These are phyloP conservation scores for Noturus placidus DNA, from an alignment of 2,113 vertebrate species.

Conservation along the genomic window DNA sequence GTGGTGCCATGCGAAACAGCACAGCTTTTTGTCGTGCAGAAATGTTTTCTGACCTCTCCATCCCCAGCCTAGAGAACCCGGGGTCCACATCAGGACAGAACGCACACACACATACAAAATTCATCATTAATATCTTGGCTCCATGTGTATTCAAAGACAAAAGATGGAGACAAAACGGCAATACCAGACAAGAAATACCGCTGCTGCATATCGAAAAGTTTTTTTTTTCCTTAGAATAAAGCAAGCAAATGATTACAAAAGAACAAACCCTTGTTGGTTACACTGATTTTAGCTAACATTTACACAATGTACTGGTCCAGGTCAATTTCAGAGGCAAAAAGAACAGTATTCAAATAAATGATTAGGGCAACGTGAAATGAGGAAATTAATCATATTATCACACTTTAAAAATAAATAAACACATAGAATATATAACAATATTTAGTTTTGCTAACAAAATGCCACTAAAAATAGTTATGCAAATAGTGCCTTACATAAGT, in stretches of 20 bases:
- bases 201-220: not conserved
- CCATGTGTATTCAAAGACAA: not conserved
- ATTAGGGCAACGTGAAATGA: not conserved
- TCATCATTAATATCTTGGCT: slow-evolving; percentile 62
- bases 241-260: slow-evolving; percentile 8
- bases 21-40: slow-evolving; percentile 75
- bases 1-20: slow-evolving; percentile 77
- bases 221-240: not conserved
- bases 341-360: not conserved
- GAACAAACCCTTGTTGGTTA: not conserved
- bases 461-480: not conserved
- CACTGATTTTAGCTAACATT: not conserved
- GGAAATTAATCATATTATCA: not conserved
- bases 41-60: slow-evolving; percentile 77
- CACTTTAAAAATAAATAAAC: too few species aligned
- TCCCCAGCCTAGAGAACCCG: slow-evolving; percentile 76
- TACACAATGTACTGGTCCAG: too few species aligned
- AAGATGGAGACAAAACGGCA: slow-evolving; percentile 8
- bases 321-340: not conserved
- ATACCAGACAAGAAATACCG: slow-evolving; percentile 16
- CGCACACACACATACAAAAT: slow-evolving; percentile 72
- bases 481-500: not conserved
- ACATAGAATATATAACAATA: not conserved
- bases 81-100: slow-evolving; percentile 73
- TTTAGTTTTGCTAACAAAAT: not conserved